phyloP scores from a whole-genome alignment of 2,113 vertebrate species.

The Oenanthe melanoleuca region DNA sequence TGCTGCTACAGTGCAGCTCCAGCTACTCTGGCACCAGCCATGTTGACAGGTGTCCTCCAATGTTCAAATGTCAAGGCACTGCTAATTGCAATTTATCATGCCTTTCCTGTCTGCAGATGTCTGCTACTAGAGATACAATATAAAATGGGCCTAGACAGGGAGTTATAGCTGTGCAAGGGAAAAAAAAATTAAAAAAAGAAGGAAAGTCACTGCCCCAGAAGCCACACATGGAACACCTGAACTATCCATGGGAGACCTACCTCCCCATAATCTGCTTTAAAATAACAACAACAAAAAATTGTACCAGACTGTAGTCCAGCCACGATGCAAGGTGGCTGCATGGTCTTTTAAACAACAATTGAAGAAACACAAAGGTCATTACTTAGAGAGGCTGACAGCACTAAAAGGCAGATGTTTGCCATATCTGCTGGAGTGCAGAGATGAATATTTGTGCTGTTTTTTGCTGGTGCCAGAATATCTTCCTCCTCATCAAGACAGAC shows the following conservation, averaged over 20 bases:
- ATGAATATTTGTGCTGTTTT: neutral
- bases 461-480: neutral
- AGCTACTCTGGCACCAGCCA: slow-evolving; percentile 34
- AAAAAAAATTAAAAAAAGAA: neutral
- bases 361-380: slow-evolving; percentile 8
- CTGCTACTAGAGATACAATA: neutral
- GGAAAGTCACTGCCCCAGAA: neutral
- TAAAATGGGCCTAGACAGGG: neutral
- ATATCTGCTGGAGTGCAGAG: neutral
- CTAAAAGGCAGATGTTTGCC: neutral
- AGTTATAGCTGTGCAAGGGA: neutral
- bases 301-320: neutral
- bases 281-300: neutral
- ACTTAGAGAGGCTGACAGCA: slow-evolving; percentile 18
- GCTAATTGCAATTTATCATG: slow-evolving; percentile 46
- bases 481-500: neutral
- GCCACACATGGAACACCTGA: neutral
- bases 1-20: neutral
- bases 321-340: neutral
- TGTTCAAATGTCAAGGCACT: slow-evolving; percentile 4
- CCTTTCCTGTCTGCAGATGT: slow-evolving; percentile 30
- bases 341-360: neutral
- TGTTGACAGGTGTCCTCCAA: slow-evolving; percentile 57
- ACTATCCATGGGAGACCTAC: neutral
- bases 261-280: neutral